Conservation (phyloP, 2,888 invertebrate genomes). For the Adelognathus sp. region DNA sequence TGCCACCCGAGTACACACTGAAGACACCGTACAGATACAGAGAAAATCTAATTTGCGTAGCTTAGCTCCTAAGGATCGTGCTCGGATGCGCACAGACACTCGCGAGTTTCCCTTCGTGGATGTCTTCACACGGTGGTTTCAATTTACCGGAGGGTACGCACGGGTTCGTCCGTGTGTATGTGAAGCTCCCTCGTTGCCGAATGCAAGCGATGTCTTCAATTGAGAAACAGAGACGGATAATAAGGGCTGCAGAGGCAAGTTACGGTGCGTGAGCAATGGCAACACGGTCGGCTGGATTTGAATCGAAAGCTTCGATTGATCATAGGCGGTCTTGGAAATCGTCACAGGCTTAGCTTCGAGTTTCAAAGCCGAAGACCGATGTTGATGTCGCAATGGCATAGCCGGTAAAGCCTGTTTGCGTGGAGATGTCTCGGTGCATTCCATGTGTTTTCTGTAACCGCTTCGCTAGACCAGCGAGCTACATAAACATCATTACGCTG, state of each 20-base stretch:
- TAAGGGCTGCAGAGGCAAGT: conserved; percentile 37
- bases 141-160: conserved; percentile 74
- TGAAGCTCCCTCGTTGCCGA: conserved; percentile 8
- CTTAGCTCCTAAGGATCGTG: conserved; percentile 75
- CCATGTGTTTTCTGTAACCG: not conserved
- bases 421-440: conserved; percentile 19
- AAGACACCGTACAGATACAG: conserved; percentile 60
- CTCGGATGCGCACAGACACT: conserved; percentile 65
- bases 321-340: conserved; percentile 65
- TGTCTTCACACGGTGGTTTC: conserved; percentile 72
- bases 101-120: conserved; percentile 37
- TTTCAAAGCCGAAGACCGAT: conserved; percentile 64
- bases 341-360: conserved; percentile 36
- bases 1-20: not conserved
- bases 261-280: conserved; percentile 18
- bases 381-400: not conserved
- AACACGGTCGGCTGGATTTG: conserved; percentile 14
- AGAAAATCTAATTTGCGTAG: conserved; percentile 79
- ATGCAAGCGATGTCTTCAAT: not conserved
- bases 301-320: conserved; percentile 53
- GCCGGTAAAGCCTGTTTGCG: conserved; percentile 13
- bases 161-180: no score
- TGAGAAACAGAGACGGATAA: conserved; percentile 38
- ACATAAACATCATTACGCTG: conserved; percentile 78
- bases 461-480: conserved; percentile 63